Evolutionary conservation across 2,888 invertebrate species (phyloP).

Genomic region (Nomada ferruginata): DNA sequence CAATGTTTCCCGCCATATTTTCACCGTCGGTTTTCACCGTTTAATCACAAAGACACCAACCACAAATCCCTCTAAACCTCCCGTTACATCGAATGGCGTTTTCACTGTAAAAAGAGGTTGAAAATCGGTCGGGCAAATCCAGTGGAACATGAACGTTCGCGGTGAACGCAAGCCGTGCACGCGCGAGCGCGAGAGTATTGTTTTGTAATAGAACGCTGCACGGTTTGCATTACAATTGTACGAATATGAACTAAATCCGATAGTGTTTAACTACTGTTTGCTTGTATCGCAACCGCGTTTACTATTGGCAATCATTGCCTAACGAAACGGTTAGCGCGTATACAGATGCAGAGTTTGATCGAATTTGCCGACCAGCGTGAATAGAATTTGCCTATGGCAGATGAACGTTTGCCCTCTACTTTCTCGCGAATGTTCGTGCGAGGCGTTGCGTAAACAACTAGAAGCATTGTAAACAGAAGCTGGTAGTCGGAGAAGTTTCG

Average conservation of each 20-base stretch:
- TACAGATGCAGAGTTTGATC: constrained; percentile 10
- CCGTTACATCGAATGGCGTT: not conserved
- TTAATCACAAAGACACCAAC: not conserved
- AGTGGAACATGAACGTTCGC: constrained; percentile 17
- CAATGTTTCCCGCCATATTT: not conserved
- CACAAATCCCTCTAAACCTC: constrained; percentile 21
- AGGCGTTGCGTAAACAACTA: constrained; percentile 20
- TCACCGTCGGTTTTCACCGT: not conserved
- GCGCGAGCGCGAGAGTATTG: constrained; percentile 29
- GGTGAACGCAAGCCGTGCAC: not conserved
- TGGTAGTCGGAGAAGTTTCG: not conserved
- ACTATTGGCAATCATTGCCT: constrained; percentile 57
- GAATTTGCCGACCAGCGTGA: constrained; percentile 45
- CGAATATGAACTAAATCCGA: constrained; percentile 58
- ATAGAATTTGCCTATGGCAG: constrained; percentile 13
- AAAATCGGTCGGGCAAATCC: constrained; percentile 29
- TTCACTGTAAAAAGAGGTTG: not conserved
- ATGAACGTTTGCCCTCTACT: constrained; percentile 10
- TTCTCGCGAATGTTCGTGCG: constrained; percentile 3
- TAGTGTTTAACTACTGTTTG: constrained; percentile 57
- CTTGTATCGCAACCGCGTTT: constrained; percentile 51
- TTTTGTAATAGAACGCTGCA: constrained; percentile 54
- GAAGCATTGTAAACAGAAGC: not conserved
- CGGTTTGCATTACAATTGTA: constrained; percentile 59
- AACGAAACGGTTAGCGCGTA: constrained; percentile 52